These are phyloP conservation scores for Chaetura pelagica DNA, from an alignment of 2,113 vertebrate species.

Conservation along the genomic window DNA sequence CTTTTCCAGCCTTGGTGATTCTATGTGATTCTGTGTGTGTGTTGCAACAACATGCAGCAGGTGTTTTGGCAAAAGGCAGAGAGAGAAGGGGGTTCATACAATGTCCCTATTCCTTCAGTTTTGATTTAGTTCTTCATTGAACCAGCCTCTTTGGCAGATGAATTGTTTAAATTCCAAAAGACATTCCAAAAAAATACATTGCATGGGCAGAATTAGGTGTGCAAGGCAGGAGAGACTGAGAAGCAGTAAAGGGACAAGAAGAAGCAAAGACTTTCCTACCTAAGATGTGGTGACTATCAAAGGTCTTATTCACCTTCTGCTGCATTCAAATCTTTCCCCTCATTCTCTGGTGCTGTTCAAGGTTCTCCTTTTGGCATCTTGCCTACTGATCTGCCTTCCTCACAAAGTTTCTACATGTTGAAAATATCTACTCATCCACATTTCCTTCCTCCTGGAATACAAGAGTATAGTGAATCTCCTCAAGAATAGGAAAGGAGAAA, in stretches of 20 bases:
- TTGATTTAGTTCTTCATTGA: background rate
- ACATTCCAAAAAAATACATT: background rate
- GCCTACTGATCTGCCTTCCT: background rate
- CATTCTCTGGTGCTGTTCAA: background rate
- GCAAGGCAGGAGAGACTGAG: background rate
- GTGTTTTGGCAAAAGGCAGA: background rate
- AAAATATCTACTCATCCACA: background rate
- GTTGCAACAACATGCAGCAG: background rate
- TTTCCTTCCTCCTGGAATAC: background rate
- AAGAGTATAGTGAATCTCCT: background rate
- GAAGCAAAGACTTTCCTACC: background rate
- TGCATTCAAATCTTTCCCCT: background rate
- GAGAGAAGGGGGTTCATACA: background rate
- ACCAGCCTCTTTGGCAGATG: background rate
- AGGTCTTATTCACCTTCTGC: background rate
- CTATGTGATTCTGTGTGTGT: too few species aligned
- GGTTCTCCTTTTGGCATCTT: background rate
- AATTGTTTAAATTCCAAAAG: background rate
- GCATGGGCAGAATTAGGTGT: background rate
- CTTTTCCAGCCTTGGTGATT: too few species aligned
- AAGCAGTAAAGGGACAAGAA: background rate
- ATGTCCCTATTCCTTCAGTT: background rate
- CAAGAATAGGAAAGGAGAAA: background rate
- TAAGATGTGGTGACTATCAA: background rate
- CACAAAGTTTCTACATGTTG: background rate